Base-by-base conservation (phyloP, 2,888 invertebrate genomes). In the Ganaspis brasiliensis region DNA sequence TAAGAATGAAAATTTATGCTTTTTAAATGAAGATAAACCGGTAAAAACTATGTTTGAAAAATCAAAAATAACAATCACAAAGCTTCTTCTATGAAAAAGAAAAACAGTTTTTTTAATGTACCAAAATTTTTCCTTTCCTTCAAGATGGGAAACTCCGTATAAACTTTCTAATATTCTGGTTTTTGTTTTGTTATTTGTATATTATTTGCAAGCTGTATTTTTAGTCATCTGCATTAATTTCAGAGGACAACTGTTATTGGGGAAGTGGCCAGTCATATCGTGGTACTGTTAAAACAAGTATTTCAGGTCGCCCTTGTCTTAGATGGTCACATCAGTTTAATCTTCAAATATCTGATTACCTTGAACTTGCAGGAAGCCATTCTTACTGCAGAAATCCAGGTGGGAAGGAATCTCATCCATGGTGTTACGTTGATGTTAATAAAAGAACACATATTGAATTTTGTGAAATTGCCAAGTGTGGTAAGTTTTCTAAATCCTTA, bases 321-420 rank as follows among this genome's bases (percentile, higher is more conserved):
- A 95, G 95, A 82, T 99, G 99, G 99, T 95, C 96, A 8, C 95
- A 96, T 90, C 95, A 97, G 85, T 94, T 96, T 87, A 95, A 95
- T 86, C 92, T 95, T 2, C 95, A 94, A 85, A 94, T 96, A 9
- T 95, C 96, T 0, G 96, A 97, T 81, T 95, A 95, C 91, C 96
- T 97, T 0, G 97, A 98, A 91, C 93, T 99, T 40, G 95, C 96
- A 63, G 98, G 96, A 6, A 94, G 96, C 19, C 98, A 98, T 89
- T 98, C 97, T 88, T 98, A 96, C 90, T 95, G 95, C 91, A 95
- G 98, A 79, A 99, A 99, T 92, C 99, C 99, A 45, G 97, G 96
- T 26, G 95, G 95, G 37, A 92, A 94, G 0, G 96, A 96, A 89
- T 89, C 93, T 0, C 95, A 96, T 83, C 99, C 99, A 0, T 99